A percentile compares a stretch with the other conserved stretches of the same genome.
Conservation (phyloP, 1,140 invertebrate species). For the Parasteatoda tepidariorum region DNA sequence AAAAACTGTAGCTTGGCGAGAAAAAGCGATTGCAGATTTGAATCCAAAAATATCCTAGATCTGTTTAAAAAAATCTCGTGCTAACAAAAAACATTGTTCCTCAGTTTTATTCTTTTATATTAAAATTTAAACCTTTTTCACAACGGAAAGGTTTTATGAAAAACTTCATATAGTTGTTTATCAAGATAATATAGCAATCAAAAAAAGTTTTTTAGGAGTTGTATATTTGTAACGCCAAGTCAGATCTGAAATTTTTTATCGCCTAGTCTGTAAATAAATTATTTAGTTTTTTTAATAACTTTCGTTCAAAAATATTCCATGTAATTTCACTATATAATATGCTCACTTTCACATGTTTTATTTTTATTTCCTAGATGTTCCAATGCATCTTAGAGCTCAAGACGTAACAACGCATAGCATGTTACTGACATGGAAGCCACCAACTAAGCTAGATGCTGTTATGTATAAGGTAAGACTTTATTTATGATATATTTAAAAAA, state of each 20-base stretch:
- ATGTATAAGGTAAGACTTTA: conserved; percentile 79
- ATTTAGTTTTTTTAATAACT: not conserved
- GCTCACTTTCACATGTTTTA: not conserved
- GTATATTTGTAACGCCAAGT: not conserved
- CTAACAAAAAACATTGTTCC: too few relatives aligned
- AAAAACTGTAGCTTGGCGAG: too few relatives aligned
- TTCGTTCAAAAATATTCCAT: not conserved
- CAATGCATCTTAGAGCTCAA: conserved; percentile 85
- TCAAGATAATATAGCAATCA: too few relatives aligned
- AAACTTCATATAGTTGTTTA: too few relatives aligned
- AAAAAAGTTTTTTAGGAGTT: too few relatives aligned
- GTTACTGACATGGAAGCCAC: conserved; percentile 90
- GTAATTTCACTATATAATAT: not conserved
- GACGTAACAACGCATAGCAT: conserved; percentile 75
- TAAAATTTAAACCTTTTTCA: too few relatives aligned
- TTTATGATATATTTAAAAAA: too few relatives aligned
- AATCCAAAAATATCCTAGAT: too few relatives aligned
- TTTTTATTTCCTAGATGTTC: conserved; percentile 76
- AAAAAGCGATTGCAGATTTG: too few relatives aligned
- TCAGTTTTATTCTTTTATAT: too few relatives aligned
- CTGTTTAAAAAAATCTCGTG: too few relatives aligned
- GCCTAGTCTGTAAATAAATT: not conserved
- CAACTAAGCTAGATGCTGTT: conserved; percentile 87
- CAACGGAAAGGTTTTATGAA: too few relatives aligned
- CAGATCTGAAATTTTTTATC: not conserved